These are phyloP conservation scores for Melozone crissalis DNA, from an alignment of 2,113 vertebrate genomes.

Conservation along the genomic window DNA sequence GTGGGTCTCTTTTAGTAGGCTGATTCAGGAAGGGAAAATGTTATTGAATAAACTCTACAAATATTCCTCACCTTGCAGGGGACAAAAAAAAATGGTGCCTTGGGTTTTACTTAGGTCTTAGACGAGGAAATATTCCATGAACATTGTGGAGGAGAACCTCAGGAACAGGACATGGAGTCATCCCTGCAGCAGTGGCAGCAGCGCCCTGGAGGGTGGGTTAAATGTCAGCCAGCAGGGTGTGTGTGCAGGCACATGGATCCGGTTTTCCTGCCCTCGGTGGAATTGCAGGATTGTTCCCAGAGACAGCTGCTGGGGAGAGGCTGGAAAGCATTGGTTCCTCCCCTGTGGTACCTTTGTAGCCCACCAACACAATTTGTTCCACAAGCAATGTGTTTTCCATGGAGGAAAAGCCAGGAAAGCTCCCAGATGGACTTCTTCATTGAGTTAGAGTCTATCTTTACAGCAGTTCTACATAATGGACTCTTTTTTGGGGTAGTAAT, in stretches of 20 bases:
- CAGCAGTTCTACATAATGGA: not conserved
- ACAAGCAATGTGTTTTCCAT: not conserved
- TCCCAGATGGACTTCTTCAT: not conserved
- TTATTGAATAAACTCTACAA: not conserved
- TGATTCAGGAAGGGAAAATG: not conserved
- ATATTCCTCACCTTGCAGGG: not conserved
- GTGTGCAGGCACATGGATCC: not conserved
- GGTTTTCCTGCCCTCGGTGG: not conserved
- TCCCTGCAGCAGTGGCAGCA: not conserved
- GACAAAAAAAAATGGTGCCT: not conserved
- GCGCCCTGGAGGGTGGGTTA: not conserved
- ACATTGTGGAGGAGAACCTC: not conserved
- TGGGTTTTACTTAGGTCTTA: not conserved
- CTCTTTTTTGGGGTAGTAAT: not conserved
- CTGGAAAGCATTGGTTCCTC: not conserved
- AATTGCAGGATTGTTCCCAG: not conserved
- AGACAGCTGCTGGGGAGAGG: not conserved
- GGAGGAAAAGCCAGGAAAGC: not conserved
- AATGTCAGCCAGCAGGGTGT: not conserved
- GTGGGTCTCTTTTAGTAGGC: not conserved
- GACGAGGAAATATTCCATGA: not conserved
- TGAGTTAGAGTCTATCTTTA: not conserved
- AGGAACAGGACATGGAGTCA: not conserved
- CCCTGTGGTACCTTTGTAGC: not conserved
- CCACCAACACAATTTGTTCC: not conserved